A percentile compares a stretch with the other conserved stretches of the same genome.
phyloP scores from a whole-genome alignment of 2,797 vertebrate species.

The Vultur gryphus region DNA sequence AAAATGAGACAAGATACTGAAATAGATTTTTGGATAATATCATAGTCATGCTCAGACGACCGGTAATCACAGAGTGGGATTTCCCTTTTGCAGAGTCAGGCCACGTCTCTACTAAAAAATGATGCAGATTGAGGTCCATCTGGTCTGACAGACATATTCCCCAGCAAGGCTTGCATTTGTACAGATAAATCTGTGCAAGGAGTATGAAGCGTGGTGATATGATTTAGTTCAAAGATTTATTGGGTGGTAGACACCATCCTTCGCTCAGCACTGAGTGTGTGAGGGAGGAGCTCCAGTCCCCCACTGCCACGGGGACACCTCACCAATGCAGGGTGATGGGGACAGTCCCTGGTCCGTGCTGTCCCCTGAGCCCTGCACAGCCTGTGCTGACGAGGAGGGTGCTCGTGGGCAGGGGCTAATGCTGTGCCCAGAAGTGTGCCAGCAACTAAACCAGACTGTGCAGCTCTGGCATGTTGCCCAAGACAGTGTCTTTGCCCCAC shows the following conservation, averaged over 20 bases:
- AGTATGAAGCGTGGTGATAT: background rate
- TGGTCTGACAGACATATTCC: background rate
- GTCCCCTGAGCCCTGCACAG: background rate
- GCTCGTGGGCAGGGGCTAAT: background rate
- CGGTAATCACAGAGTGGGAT: background rate
- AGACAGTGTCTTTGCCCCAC: background rate
- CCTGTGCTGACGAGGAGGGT: accelerated
- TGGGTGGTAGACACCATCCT: background rate
- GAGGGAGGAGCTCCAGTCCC: background rate
- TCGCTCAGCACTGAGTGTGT: background rate
- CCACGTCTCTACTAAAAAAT: background rate
- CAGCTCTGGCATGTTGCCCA: background rate
- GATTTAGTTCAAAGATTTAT: background rate
- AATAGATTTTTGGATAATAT: background rate
- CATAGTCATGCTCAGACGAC: background rate
- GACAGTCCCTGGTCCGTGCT: background rate
- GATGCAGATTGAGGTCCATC: accelerated
- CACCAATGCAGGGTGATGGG: accelerated
- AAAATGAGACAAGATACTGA: background rate
- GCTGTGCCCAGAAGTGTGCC: background rate
- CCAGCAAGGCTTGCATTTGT: background rate
- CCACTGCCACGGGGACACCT: accelerated
- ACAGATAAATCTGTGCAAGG: background rate
- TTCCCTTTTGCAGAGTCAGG: background rate
- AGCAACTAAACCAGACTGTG: background rate